Evolutionary conservation across 2,113 vertebrate genomes (phyloP), one percentile per base, ranked within the genome.

Genomic region (Bombycilla garrulus): DNA sequence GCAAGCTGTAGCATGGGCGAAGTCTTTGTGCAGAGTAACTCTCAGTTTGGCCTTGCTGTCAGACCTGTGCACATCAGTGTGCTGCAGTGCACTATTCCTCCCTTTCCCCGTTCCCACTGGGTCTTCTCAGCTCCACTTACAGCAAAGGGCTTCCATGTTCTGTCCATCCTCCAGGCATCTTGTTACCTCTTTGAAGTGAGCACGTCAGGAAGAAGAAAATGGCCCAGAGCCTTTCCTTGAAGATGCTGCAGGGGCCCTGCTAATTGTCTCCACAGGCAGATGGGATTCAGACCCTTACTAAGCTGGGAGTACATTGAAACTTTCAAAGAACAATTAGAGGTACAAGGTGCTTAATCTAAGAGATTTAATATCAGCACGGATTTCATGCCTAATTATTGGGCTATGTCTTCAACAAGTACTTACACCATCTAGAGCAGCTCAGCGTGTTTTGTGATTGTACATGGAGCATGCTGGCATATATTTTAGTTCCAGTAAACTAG

Each of bases 171-270:
- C 36, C 62, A 53, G 81, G 44, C 71, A 57, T 72, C 53, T 60
- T 4, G 4, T 53, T 79, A 48, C 54, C n/a, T 66, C 90, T 94
- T 82, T 81, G 88, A 90, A 72, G 57, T 65, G 42, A 81, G 57
- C 53, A 26, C 57, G 45, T 70, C 42, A 48, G 71, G 79, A 72
- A 76, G 48, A 91, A 53, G 58, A 65, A 92, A 78, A 89, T 51
- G 93, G 77, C 87, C 72, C 80, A 80, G 35, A 83, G 62, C 83
- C 45, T 81, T 81, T 84, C 87, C 84, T 62, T 79, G 82, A 80
- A 95, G 88, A 35, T 93, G 90, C 79, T 95, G 66, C 76, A 44
- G 71, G 45, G 50, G 18, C 33, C 54, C 21, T 86, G 33, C 47
- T 81, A 35, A 76, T 73, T 35, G 83, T 70, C 25, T 61, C 47